phyloP scores from a whole-genome alignment of 2,888 invertebrate genomes.

The Coleophora deauratella region DNA sequence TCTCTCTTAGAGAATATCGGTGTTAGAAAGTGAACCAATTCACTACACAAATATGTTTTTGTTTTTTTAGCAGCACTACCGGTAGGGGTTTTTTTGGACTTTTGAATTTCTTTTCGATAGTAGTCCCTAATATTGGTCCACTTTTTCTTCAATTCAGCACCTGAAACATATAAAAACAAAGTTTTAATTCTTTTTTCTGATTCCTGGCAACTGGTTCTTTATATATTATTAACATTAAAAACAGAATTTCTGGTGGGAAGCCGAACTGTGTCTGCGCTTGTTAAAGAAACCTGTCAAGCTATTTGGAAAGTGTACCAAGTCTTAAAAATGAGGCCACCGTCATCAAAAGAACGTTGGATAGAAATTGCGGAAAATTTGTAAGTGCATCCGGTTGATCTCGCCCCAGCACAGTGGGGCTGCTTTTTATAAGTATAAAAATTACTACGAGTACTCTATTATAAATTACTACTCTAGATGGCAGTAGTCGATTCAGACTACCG shows the following conservation, averaged over 20 bases:
- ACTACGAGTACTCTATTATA: slow-evolving; percentile 9
- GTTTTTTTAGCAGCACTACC: slow-evolving; percentile 13
- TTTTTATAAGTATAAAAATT: slow-evolving; percentile 13
- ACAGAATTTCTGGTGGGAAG: slow-evolving; percentile 15
- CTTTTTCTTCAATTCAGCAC: too few species aligned
- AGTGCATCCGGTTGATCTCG: slow-evolving; percentile 11
- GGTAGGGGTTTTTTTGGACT: slow-evolving; percentile 10
- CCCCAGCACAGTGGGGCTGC: slow-evolving; percentile 10
- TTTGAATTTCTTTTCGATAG: slow-evolving; percentile 10
- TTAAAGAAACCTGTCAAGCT: slow-evolving; percentile 15
- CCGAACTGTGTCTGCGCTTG: slow-evolving; percentile 12
- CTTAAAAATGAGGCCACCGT: slow-evolving; percentile 14
- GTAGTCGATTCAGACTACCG: slow-evolving; percentile 15
- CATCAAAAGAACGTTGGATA: slow-evolving; percentile 12
- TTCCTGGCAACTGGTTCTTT: slow-evolving; percentile 16
- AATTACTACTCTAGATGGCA: too few species aligned
- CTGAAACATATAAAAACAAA: too few species aligned
- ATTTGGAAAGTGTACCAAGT: slow-evolving; percentile 15
- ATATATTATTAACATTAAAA: slow-evolving; percentile 15
- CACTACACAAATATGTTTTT: slow-evolving; percentile 13
- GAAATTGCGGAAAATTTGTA: slow-evolving; percentile 15
- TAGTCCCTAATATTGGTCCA: too few species aligned
- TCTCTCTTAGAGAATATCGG: too few species aligned
- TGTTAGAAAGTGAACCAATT: slow-evolving; percentile 11
- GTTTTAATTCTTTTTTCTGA: slow-evolving; percentile 16